These are phyloP conservation scores for Bombus superbus DNA, from an alignment of 1,140 invertebrate species.

Conservation along the genomic window DNA sequence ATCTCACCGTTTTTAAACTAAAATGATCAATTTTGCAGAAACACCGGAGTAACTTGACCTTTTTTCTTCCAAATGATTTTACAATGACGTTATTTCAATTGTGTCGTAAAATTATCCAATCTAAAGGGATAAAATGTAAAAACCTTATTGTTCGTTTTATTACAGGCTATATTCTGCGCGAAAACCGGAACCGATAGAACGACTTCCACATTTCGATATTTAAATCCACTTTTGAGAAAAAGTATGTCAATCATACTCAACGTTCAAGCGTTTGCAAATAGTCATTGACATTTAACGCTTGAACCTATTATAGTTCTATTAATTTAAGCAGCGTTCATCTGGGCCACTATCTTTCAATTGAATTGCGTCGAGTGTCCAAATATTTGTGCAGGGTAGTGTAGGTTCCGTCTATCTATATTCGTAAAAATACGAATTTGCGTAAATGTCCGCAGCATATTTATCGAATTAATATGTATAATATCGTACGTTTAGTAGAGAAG, in stretches of 20 bases:
- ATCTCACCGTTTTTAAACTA: too few species aligned
- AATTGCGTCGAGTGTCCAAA: too few species aligned
- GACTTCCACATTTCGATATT: constrained; percentile 2
- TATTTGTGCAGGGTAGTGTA: too few species aligned
- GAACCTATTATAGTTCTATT: background rate
- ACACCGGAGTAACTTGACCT: background rate
- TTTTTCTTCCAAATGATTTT: background rate
- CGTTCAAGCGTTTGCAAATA: background rate
- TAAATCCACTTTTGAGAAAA: background rate
- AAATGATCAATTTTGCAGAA: background rate
- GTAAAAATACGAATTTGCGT: too few species aligned
- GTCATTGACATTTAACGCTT: constrained; percentile 6
- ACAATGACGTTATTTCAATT: background rate
- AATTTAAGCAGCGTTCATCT: too few species aligned
- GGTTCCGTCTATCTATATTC: too few species aligned
- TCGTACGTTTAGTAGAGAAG: too few species aligned
- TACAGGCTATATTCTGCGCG: too few species aligned
- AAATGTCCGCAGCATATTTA: too few species aligned
- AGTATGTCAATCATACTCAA: constrained; percentile 15
- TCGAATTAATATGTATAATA: too few species aligned
- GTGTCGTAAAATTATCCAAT: background rate
- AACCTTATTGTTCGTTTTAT: background rate
- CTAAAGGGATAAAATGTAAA: background rate
- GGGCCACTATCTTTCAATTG: background rate
- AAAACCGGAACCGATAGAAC: background rate